phyloP scores from a whole-genome alignment of 2,113 vertebrate genomes.

The Arvicanthis niloticus region DNA sequence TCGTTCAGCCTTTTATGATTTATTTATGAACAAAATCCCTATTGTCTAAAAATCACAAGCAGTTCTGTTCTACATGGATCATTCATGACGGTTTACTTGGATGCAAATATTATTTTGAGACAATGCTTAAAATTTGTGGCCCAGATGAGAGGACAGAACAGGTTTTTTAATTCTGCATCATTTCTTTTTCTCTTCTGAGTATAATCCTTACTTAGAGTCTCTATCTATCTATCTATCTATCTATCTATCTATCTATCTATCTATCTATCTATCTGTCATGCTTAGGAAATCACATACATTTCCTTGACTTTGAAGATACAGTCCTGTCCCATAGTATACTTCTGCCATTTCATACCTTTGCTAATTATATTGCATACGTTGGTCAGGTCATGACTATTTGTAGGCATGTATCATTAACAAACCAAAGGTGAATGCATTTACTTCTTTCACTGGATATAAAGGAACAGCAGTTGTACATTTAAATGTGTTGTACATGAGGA shows the following conservation, averaged over 20 bases:
- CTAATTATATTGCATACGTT: not conserved
- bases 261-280: not conserved
- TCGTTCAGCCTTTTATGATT: not conserved
- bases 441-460: not conserved
- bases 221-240: no score
- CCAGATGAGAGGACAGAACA: not conserved
- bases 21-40: not conserved
- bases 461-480: not conserved
- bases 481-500: not conserved
- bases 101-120: not conserved
- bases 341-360: not conserved
- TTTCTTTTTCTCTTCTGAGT: slow-evolving; percentile 8
- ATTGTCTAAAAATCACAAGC: not conserved
- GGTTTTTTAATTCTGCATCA: not conserved
- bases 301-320: not conserved
- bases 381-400: not conserved
- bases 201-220: not conserved
- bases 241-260: no score
- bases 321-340: rapidly evolving
- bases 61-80: not conserved
- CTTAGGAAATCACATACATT: not conserved
- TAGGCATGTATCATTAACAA: not conserved
- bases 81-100: not conserved
- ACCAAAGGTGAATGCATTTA: not conserved
- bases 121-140: not conserved